A percentile compares a stretch with the other conserved stretches of the same genome.
Conservation (phyloP, 2,888 invertebrate genomes). For the Octonoba sinensis region DNA sequence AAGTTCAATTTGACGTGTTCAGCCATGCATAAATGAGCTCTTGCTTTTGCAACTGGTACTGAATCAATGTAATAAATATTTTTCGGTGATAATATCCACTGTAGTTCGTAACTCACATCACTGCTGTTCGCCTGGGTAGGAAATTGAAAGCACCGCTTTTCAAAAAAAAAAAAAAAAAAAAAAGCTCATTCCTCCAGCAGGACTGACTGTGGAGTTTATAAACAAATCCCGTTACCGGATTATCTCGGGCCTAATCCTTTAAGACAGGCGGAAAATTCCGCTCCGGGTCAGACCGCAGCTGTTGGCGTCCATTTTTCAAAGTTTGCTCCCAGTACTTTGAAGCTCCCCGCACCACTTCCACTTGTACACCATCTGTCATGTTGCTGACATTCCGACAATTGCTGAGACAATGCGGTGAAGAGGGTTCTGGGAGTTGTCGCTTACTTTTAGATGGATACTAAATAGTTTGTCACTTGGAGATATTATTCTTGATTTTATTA, state of each 20-base stretch:
- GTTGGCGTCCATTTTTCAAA: slow-evolving; percentile 40
- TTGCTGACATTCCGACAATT: slow-evolving; percentile 12
- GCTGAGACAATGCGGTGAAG: slow-evolving; percentile 14
- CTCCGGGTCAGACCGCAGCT: slow-evolving; percentile 38
- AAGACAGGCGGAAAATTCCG: slow-evolving; percentile 44
- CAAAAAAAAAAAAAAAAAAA: neutral
- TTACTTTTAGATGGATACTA: neutral
- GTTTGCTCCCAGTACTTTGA: neutral
- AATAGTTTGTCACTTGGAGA: too few species aligned
- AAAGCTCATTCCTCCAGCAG: neutral
- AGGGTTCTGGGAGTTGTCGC: neutral
- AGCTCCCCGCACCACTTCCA: slow-evolving; percentile 2
- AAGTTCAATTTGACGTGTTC: too few species aligned
- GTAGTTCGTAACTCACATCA: too few species aligned
- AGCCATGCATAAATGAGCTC: too few species aligned
- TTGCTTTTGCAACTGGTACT: too few species aligned
- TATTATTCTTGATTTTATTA: too few species aligned
- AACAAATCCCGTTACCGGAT: slow-evolving; percentile 32
- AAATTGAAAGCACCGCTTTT: too few species aligned
- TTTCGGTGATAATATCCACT: too few species aligned
- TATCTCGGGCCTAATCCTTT: slow-evolving; percentile 23
- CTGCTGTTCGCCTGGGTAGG: too few species aligned
- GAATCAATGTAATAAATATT: too few species aligned
- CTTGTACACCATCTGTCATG: slow-evolving; percentile 49
- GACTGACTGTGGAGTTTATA: slow-evolving; percentile 20